Evolutionary conservation across 2,113 vertebrate genomes (phyloP).

Genomic region (Strix uralensis): DNA sequence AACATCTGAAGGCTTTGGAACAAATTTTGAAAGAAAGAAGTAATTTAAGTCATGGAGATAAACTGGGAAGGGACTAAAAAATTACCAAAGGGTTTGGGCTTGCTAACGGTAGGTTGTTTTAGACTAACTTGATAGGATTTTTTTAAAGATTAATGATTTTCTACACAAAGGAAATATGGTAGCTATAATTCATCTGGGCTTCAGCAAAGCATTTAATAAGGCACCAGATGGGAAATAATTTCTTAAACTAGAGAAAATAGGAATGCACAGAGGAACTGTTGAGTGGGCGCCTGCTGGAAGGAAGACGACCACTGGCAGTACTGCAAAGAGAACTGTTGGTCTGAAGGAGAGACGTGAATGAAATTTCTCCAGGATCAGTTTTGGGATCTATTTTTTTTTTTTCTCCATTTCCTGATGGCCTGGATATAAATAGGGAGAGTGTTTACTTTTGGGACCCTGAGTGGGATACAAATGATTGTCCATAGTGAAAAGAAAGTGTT

Average conservation of each 20-base stretch:
- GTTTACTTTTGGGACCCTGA: background rate
- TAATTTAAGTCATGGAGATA: background rate
- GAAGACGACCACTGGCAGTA: background rate
- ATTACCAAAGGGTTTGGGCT: background rate
- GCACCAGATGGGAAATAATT: conserved; percentile 1
- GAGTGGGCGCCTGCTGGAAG: background rate
- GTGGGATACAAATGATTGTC: background rate
- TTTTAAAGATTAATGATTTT: conserved; percentile 29
- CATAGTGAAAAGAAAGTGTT: background rate
- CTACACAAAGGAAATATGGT: conserved; percentile 34
- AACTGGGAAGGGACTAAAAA: background rate
- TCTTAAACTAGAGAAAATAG: conserved; percentile 26
- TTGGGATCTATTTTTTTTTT: background rate
- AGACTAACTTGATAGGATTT: background rate
- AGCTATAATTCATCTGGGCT: conserved; percentile 34
- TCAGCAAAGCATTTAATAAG: conserved; percentile 43
- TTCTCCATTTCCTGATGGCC: background rate
- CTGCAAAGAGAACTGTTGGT: background rate
- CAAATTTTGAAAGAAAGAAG: conserved; percentile 10
- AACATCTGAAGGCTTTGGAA: background rate
- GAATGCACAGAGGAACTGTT: background rate
- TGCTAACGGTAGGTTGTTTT: background rate
- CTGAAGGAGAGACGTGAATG: background rate
- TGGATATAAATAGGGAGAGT: background rate
- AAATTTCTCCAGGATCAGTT: background rate